These are phyloP conservation scores for Acleris emargana DNA, from an alignment of 2,888 invertebrate genomes.

Conservation along the genomic window DNA sequence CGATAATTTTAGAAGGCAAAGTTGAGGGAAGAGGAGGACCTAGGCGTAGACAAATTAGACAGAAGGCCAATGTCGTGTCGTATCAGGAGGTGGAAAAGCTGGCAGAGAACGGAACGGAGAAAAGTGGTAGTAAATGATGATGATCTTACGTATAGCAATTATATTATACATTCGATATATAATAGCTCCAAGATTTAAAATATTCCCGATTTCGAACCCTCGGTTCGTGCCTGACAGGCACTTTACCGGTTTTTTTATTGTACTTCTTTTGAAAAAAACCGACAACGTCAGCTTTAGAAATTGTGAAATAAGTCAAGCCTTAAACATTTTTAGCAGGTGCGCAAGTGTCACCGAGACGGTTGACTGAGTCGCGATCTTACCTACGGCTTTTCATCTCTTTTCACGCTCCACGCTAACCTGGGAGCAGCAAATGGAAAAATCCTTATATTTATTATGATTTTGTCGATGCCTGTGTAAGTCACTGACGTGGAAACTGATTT, in stretches of 20 bases:
- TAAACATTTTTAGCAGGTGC: constrained; percentile 11
- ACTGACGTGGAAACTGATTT: no score
- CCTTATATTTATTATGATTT: not conserved
- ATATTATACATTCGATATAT: no score
- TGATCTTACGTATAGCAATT: no score
- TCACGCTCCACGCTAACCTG: constrained; percentile 11
- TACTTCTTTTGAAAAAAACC: not conserved
- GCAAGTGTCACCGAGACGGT: constrained; percentile 22
- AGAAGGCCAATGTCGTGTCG: no score
- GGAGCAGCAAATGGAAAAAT: constrained; percentile 7
- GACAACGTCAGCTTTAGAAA: not conserved
- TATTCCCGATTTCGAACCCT: not conserved
- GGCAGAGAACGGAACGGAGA: no score
- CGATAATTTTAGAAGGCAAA: no score
- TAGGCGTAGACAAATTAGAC: no score
- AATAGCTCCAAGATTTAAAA: no score
- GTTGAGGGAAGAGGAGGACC: no score
- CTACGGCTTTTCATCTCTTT: constrained; percentile 5
- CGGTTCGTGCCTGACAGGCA: not conserved
- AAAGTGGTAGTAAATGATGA: no score
- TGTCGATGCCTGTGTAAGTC: not conserved
- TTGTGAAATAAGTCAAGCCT: constrained; percentile 6
- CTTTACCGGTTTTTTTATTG: not conserved
- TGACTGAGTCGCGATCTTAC: constrained; percentile 15
- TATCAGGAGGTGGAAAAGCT: no score